Evolutionary conservation across 2,797 vertebrate genomes (phyloP), one percentile per base, ranked within the genome.

Genomic region (Enteromius anoplus): DNA sequence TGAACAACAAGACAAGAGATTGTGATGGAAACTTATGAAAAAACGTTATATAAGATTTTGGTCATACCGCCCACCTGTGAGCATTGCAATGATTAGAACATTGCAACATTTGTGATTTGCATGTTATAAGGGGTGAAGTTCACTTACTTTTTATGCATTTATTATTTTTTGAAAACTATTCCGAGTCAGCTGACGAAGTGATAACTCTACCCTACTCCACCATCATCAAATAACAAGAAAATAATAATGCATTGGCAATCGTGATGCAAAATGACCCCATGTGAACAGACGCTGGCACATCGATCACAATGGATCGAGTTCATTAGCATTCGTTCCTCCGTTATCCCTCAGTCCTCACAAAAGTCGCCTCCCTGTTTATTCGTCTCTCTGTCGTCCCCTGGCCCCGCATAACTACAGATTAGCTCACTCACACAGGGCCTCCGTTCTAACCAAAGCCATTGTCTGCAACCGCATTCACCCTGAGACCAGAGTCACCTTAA

Each of bases 401-500:
- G 40, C 58, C 91, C 86, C 87, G 12, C 65, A 73, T 71, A 91
- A 88, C 89, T 89, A 90, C 88, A 86, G 68, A 88, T 91, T 82
- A 85, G 83, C 91, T 0, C 85, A 87, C 91, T 91, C 92, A 88
- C 37, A 87, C 84, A 87, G 88, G 90, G 89, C 91, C 92, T 92
- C 92, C 88, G 81, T 37, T 83, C 85, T 75, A 32, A 77, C 29
- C 3, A 12, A 55, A 82, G 69, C 86, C 81, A 89, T 90, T 89
- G 91, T 91, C 87, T 88, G 91, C 92, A 87, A 84, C 87, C 88
- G 82, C 88, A 90, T 93, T 88, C 85, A 89, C 86, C 90, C 91
- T 89, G 81, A 89, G 88, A 88, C 72, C 45, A 12, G 75, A 82
- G 73, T 86, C 72, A 84, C 84, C 82, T 84, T 58, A 78, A 80